Base-by-base conservation (phyloP, 2,797 vertebrate species). In the Serranus cabrilla region DNA sequence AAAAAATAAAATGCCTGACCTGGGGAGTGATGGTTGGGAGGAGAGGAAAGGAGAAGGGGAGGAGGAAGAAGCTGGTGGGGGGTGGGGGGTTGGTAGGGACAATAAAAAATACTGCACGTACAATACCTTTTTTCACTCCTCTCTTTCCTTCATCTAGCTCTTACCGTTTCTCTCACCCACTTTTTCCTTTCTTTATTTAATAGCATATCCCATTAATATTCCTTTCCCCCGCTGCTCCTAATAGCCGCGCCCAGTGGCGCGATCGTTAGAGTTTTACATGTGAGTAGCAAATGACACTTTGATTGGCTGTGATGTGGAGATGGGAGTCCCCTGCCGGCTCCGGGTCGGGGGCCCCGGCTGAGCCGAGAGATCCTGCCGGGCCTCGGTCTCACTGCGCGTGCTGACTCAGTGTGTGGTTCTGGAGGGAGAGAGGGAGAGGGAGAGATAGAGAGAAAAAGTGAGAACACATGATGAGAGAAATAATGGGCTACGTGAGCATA, bases 201-300 rank as follows among this genome's bases (percentile, higher is more conserved):
- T 98, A 99, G 98, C 98, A 97, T 97, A 96, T 97, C 95, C 97
- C 97, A 99, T 99, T 99, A 99, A 99, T 99, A 99, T 98, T 98
- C 97, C 97, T 97, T 97, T 86, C 87, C 97, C 97, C 97, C 96
- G 97, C 97, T 97, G 97, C 96, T 97, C 96, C 96, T 99, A 99
- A 99, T 99, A 97, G 98, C 97, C 97, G 97, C 96, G 96, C 97
- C 97, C 97, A 96, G 96, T 97, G 97, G 98, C 95, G 97, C 97
- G 97, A 98, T 99, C 97, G 97, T 98, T 99, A 97, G 97, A 97
- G 96, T 96, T 99, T 99, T 99, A 99, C 97, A 98, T 99, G 97
- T 97, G 98, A 98, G 97, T 96, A 97, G 97, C 97, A 99, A 99
- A 99, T 99, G 98, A 99, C 98, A 99, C 98, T 99, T 99, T 99